phyloP scores from a whole-genome alignment of 2,113 vertebrate species.

The Chionodraco myersi region DNA sequence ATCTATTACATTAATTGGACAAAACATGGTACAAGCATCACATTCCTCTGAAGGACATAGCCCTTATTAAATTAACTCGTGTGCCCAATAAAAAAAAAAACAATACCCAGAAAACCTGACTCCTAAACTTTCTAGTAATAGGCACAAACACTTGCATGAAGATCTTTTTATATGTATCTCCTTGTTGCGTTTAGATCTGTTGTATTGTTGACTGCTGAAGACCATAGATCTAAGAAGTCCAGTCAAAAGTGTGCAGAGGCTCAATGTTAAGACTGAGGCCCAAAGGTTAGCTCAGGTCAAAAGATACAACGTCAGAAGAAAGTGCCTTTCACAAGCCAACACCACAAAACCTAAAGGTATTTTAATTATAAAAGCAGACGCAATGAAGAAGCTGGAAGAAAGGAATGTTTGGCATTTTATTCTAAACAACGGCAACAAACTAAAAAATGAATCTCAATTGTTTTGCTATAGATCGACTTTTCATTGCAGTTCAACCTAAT shows the following conservation, averaged over 20 bases:
- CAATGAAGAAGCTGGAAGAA: background rate
- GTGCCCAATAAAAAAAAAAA: background rate
- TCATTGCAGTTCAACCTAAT: background rate
- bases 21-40: background rate
- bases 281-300: background rate
- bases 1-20: background rate
- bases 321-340: background rate
- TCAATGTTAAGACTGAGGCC: background rate
- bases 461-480: background rate
- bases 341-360: background rate
- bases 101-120: background rate
- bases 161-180: background rate
- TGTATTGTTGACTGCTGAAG: background rate
- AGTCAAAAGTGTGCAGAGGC: background rate
- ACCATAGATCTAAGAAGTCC: background rate
- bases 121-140: background rate
- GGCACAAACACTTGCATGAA: background rate
- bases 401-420: background rate
- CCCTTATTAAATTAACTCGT: background rate
- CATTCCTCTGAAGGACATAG: background rate
- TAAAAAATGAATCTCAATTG: background rate
- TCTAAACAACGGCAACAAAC: background rate
- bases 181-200: conserved; percentile 6
- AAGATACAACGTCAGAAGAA: background rate
- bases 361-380: too few relatives aligned